Base-by-base conservation (phyloP, 2,797 vertebrate genomes). In the Galagoides demidoff region DNA sequence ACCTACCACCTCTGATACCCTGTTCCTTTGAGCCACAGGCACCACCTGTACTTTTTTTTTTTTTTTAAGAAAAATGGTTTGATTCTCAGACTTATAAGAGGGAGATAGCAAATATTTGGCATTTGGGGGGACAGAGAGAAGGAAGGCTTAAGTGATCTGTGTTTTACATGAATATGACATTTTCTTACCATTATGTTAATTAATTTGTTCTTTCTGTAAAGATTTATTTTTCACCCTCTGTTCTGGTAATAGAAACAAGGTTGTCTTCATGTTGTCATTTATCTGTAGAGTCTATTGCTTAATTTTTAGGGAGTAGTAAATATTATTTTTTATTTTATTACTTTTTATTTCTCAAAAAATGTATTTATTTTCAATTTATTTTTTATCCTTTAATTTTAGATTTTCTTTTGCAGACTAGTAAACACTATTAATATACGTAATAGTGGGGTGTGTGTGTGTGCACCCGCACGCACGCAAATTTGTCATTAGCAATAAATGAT, bases 401-500 rank as follows among this genome's bases (percentile, higher is more conserved):
- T 96, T 90, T 77, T 94, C 95, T 96, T 93, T 86, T 94, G 71
- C 94, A 34, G 14, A 91, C 45, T 68, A 86, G 63, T 90, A 55
- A 68, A 31, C 19, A 43, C 6, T 31, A 11, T 52, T 85, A 52
- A 77, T 63, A 86, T 55, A 57, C 20, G 77, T 81, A 27, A 16
- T 52, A 16, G 14, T 52, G 59, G 74, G 76, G 5, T n/a, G 52
- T n/a, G 34, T 89, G 14, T 81, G 25, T 73, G 61, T 34, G 39
- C 7, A 34, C 20, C 25, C 9, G 9, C 20, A 25, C 27, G 5
- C 7, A 4, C 89, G 45, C 63, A 64, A 52, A 49, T 97, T 97
- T 97, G 77, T 96, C 96, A 96, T 96, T 97, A 97, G 93, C 89
- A 93, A 92, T 92, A 85, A 97, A 52, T 7, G 0, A 81, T 96